phyloP scores from a whole-genome alignment of 2,113 vertebrate genomes.

The Diadophis punctatus region DNA sequence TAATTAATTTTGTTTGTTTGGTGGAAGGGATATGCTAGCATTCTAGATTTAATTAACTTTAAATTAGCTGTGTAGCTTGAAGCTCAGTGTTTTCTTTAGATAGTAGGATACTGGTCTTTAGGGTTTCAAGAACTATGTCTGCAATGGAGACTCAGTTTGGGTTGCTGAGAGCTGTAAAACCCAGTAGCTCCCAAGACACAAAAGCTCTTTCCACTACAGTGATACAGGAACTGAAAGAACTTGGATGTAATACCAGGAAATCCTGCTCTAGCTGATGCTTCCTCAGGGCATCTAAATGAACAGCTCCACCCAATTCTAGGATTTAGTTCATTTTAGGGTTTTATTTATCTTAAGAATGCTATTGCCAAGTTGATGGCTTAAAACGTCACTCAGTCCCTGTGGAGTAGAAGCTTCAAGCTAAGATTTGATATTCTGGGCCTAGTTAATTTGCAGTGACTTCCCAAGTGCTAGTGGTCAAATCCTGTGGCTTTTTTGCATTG shows the following conservation, averaged over 20 bases:
- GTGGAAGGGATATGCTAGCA: neutral
- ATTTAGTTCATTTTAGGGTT: neutral
- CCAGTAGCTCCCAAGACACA: neutral
- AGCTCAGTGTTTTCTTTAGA: neutral
- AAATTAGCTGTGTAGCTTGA: fast-evolving
- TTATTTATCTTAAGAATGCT: neutral
- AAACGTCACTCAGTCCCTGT: neutral
- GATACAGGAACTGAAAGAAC: conserved; percentile 11
- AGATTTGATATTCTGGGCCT: neutral
- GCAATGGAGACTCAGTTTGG: neutral
- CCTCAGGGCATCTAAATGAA: neutral
- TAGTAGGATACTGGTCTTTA: fast-evolving
- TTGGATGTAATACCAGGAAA: conserved; percentile 20
- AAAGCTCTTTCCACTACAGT: conserved; percentile 1
- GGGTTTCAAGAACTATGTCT: neutral
- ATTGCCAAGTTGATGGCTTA: neutral
- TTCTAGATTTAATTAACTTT: neutral
- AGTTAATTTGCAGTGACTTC: neutral
- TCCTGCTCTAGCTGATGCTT: conserved; percentile 15
- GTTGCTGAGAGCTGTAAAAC: neutral
- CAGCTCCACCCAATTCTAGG: neutral
- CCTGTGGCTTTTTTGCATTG: neutral
- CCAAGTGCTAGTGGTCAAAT: neutral
- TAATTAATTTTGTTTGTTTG: neutral
- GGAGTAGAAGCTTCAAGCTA: neutral